Evolutionary conservation across 2,797 vertebrate genomes (phyloP).

Genomic region (Gastrophryne carolinensis): DNA sequence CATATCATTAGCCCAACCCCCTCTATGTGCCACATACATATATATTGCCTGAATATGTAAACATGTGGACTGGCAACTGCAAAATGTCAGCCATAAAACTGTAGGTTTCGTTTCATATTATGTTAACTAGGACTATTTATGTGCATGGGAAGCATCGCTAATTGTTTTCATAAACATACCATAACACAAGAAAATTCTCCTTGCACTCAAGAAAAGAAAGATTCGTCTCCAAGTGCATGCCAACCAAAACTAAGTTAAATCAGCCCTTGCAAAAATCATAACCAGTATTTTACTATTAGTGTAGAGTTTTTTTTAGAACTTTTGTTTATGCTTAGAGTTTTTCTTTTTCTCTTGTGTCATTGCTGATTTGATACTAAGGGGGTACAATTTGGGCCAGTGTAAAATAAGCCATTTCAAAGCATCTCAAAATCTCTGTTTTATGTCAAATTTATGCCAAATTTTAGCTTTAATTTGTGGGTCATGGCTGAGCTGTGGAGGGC

Average conservation of each 20-base stretch:
- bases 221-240: neutral
- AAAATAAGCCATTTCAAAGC: too few species aligned
- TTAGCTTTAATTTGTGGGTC: too few species aligned
- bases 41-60: neutral
- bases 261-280: neutral
- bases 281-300: neutral
- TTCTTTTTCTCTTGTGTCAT: neutral
- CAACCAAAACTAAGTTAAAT: neutral
- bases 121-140: neutral
- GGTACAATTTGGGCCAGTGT: too few species aligned
- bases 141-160: constrained; percentile 7
- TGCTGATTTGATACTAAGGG: too few species aligned
- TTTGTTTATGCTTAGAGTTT: neutral
- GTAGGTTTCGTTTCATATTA: neutral
- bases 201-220: too few species aligned
- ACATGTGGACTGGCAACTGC: neutral
- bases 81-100: constrained; percentile 18
- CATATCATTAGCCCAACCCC: neutral
- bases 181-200: neutral
- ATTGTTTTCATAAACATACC: neutral
- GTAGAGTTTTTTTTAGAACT: neutral
- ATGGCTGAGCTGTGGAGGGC: too few species aligned
- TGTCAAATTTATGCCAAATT: too few species aligned
- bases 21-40: neutral
- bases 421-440: too few species aligned